Conservation (phyloP, 2,888 invertebrate genomes). For the Mesochorus sp. region DNA sequence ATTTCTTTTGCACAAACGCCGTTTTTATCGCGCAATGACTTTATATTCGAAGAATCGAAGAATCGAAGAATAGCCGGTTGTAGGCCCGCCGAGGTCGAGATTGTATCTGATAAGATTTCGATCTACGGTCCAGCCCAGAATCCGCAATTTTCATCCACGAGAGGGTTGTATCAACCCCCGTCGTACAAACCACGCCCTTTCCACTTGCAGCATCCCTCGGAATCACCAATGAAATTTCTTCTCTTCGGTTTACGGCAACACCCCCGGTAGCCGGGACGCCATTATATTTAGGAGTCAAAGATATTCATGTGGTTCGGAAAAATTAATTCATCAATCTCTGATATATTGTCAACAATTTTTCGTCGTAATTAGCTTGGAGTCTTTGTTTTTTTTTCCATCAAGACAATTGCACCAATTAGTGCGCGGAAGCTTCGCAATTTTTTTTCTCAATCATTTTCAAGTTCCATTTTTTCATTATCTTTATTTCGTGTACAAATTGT, state of each 20-base stretch:
- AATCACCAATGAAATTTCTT: conserved; percentile 66
- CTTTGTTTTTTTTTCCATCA: too few species aligned
- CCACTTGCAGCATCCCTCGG: conserved; percentile 53
- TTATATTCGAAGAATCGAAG: neutral
- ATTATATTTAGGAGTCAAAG: conserved; percentile 56
- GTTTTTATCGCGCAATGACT: neutral
- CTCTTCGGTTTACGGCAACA: conserved; percentile 38
- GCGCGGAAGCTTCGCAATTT: too few species aligned
- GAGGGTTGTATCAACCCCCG: conserved; percentile 59
- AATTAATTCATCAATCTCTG: too few species aligned
- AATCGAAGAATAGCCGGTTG: neutral
- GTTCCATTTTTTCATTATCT: too few species aligned
- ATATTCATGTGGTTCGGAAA: conserved; percentile 33
- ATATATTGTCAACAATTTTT: too few species aligned
- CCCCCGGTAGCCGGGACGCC: conserved; percentile 65
- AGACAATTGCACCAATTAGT: too few species aligned
- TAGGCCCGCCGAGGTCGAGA: conserved; percentile 42
- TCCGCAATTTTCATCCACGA: conserved; percentile 35
- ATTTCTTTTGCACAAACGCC: neutral
- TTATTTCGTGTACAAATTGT: too few species aligned
- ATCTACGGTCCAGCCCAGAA: conserved; percentile 59
- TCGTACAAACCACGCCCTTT: conserved; percentile 64
- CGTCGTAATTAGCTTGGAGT: too few species aligned
- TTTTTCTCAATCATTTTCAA: too few species aligned
- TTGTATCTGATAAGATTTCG: conserved; percentile 65